These are phyloP conservation scores for Solenopsis invicta DNA, from an alignment of 1,140 invertebrate genomes.

Conservation along the genomic window DNA sequence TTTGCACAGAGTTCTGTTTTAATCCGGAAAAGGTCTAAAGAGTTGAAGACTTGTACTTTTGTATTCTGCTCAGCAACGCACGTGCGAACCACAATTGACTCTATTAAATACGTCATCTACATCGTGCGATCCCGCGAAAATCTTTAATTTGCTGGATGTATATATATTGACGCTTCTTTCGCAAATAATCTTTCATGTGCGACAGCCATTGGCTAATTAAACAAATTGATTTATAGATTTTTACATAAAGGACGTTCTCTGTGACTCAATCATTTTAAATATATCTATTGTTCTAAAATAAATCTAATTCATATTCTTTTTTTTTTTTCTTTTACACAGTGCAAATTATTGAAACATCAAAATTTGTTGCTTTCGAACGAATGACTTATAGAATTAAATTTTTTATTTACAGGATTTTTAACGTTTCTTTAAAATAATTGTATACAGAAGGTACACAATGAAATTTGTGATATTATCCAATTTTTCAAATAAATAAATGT, in stretches of 20 bases:
- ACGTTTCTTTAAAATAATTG: neutral
- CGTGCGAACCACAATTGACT: neutral
- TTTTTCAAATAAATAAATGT: neutral
- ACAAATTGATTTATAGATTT: neutral
- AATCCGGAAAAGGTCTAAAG: neutral
- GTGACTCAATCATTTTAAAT: too few species aligned
- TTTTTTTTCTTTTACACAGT: neutral
- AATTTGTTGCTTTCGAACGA: neutral
- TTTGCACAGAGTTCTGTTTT: neutral
- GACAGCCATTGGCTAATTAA: neutral
- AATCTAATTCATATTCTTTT: neutral
- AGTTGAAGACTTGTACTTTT: neutral
- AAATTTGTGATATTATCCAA: neutral
- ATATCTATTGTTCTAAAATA: neutral
- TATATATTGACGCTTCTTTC: neutral
- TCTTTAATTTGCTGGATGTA: neutral
- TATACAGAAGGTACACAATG: neutral
- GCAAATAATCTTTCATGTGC: neutral
- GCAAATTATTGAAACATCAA: neutral
- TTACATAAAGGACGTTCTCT: too few species aligned
- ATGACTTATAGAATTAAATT: neutral
- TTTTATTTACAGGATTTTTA: neutral
- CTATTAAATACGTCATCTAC: neutral
- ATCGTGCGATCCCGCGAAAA: constrained; percentile 8
- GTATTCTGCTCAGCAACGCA: neutral